These are phyloP conservation scores for Tridacna crocea DNA, from an alignment of 2,888 invertebrate genomes.

Conservation along the genomic window DNA sequence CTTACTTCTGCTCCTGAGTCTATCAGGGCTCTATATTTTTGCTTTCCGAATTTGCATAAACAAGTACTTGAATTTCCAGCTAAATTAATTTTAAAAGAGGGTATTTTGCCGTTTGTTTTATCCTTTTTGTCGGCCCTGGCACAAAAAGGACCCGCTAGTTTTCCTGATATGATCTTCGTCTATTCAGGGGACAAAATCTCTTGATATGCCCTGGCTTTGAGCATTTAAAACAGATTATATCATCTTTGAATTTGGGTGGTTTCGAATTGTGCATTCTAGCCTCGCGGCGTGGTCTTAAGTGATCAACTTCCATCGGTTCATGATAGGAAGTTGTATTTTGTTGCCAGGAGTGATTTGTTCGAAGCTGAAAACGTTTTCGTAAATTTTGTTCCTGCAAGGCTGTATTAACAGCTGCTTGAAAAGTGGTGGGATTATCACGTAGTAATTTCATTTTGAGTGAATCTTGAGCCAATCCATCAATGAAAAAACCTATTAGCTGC, in stretches of 20 bases:
- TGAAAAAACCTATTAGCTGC: constrained; percentile 43
- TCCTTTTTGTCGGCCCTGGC: not conserved
- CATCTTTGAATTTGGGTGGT: too few relatives aligned
- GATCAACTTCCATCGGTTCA: too few relatives aligned
- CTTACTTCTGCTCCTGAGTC: constrained; percentile 4
- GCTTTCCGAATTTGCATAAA: constrained; percentile 18
- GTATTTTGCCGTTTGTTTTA: constrained; percentile 4
- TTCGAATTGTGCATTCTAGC: too few relatives aligned
- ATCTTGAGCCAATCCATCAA: constrained; percentile 36
- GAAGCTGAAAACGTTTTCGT: too few relatives aligned
- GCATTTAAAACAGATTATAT: not conserved
- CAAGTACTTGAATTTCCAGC: constrained; percentile 31
- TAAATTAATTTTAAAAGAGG: constrained; percentile 20
- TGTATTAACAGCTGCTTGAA: constrained; percentile 27
- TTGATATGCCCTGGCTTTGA: not conserved
- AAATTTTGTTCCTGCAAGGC: too few relatives aligned
- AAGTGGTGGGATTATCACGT: constrained; percentile 35
- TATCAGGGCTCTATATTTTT: constrained; percentile 14
- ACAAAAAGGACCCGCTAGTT: constrained; percentile 10
- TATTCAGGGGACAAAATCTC: not conserved
- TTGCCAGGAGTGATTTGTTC: too few relatives aligned
- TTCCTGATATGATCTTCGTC: not conserved
- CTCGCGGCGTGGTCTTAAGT: too few relatives aligned
- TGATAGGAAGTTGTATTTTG: too few relatives aligned
- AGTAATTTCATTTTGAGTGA: constrained; percentile 49